Evolutionary conservation across 2,113 vertebrate species (phyloP), one percentile per base, ranked within the genome.

Genomic region (Oreochromis niloticus): DNA sequence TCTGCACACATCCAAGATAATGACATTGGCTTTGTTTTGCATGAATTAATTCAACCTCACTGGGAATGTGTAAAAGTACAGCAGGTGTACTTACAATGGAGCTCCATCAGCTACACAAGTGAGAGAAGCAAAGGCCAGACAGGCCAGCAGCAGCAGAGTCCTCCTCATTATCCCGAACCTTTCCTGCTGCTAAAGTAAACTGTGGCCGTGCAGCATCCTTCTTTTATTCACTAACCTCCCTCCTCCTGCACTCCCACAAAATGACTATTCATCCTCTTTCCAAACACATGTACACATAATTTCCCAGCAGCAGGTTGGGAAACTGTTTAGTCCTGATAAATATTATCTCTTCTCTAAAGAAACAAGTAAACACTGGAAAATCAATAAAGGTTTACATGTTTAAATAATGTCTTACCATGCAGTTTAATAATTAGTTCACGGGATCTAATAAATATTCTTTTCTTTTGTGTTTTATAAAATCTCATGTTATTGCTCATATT

Each of bases 271-370:
- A 7, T 14, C 24, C 32, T 16, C 27, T 43, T 81, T 52, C 16
- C 36, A 75, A 39, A 56, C 54, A 30, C 63, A 84, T 14, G 2
- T 24, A 56, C 54, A 55, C 54, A 55, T 2, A 55, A 88, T 84
- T 93, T 92, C 87, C 93, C 91, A 56, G 80, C 85, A 94, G 83
- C 48, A 80, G 54, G 81, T 94, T 95, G 90, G 82, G 81, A 90
- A 94, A 94, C 41, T 19, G 7, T 27, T 30, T 6, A 12, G 3
- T 4, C 39, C 22, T 39, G 30, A 82, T 57, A 57, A 78, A 85
- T 5, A 6, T 55, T 81, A 88, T 80, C 71, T 56, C 17, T 4
- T 14, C 14, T 66, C 12, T 81, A 66, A 85, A 10, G 52, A 32
- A 39, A 89, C 79, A 66, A 14, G 24, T 39, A 88, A 89, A 92